Conservation (phyloP, 2,113 vertebrate species). For the Syngnathus floridae region DNA sequence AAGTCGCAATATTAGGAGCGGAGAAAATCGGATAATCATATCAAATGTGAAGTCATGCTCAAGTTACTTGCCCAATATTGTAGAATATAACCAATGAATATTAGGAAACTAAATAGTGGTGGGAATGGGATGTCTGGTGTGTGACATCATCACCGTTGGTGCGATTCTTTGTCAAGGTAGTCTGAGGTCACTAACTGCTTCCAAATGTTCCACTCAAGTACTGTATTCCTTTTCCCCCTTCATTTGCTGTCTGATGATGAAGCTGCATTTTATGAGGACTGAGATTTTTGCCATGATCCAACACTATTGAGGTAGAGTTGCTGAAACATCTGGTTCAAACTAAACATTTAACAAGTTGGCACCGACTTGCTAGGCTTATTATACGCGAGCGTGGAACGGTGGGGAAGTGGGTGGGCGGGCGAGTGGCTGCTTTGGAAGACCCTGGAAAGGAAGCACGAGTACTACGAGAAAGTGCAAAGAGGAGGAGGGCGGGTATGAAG, state of each 20-base stretch:
- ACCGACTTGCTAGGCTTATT: background rate
- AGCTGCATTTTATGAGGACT: background rate
- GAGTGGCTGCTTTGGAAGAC: constrained; percentile 47
- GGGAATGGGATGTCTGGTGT: background rate
- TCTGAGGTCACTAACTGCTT: background rate
- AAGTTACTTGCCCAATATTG: too few species aligned
- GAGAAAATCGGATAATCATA: too few species aligned
- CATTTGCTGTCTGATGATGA: background rate
- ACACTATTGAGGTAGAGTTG: background rate
- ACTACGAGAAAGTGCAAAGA: constrained; percentile 38
- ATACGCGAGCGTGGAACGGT: background rate
- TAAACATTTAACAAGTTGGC: constrained; percentile 3
- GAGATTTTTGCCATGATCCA: too few species aligned
- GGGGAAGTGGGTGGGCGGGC: constrained; percentile 15
- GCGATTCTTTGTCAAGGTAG: background rate
- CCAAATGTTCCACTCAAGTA: background rate
- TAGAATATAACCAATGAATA: too few species aligned
- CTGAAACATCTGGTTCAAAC: background rate
- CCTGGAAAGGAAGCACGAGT: constrained; percentile 20
- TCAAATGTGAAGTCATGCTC: too few species aligned
- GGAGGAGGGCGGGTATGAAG: constrained; percentile 32
- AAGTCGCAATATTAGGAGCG: background rate
- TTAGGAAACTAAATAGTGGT: background rate
- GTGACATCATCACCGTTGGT: background rate
- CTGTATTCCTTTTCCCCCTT: too few species aligned